phyloP scores from a whole-genome alignment of 2,113 vertebrate species.

The Stictonetta naevosa region DNA sequence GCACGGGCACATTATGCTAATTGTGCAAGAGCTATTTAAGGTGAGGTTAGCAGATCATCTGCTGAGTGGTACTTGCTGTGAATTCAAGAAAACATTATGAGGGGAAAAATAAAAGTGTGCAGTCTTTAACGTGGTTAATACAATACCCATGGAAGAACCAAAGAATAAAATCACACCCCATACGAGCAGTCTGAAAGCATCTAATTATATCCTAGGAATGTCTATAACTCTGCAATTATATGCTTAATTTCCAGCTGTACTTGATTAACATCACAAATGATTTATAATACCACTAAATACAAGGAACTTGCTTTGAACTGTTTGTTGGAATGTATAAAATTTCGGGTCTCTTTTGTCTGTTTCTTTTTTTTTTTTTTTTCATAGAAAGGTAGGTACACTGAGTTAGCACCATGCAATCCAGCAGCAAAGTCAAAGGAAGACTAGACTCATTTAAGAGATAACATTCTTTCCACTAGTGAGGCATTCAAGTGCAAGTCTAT shows the following conservation, averaged over 20 bases:
- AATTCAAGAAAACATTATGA: not conserved
- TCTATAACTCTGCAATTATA: constrained; percentile 36
- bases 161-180: not conserved
- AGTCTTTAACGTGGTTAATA: not conserved
- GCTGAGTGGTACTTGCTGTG: not conserved
- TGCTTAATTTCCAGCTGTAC: constrained; percentile 47
- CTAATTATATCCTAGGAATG: constrained; percentile 22
- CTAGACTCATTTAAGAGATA: not conserved
- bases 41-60: not conserved
- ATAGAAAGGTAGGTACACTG: not conserved
- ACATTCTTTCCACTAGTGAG: not conserved
- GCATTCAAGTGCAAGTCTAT: not conserved
- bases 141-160: not conserved
- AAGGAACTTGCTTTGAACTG: not conserved
- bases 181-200: not conserved
- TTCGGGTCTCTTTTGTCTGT: not conserved
- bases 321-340: not conserved
- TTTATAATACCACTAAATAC: not conserved
- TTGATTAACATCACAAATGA: constrained; percentile 22
- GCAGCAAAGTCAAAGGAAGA: not conserved
- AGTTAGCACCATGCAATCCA: not conserved
- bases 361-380: not conserved
- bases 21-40: not conserved
- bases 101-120: not conserved
- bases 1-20: not conserved